Conservation (phyloP, 2,888 invertebrate species). For the Choristoneura rosaceana region DNA sequence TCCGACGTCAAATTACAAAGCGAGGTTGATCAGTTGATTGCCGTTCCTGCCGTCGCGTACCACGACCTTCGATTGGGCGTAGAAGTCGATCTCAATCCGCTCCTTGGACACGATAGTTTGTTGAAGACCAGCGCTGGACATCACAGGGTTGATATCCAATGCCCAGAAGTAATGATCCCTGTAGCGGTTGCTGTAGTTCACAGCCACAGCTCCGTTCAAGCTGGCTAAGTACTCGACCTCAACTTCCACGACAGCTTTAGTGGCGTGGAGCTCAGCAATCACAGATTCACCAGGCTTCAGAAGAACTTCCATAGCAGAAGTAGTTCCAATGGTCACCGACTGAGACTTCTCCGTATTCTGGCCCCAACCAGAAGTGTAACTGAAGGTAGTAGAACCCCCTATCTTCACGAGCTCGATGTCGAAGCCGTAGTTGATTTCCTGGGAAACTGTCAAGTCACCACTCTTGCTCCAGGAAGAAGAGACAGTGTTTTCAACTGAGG, state of each 20-base stretch:
- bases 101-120: conserved; percentile 27
- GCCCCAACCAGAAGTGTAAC: conserved; percentile 45
- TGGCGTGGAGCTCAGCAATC: conserved; percentile 51
- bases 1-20: neutral
- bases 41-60: conserved; percentile 20
- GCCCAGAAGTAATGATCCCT: conserved; percentile 52
- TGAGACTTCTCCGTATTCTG: conserved; percentile 19
- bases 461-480: conserved; percentile 51
- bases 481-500: conserved; percentile 50
- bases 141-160: conserved; percentile 46
- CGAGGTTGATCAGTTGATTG: conserved; percentile 9
- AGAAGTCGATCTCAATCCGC: conserved; percentile 33
- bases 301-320: conserved; percentile 46
- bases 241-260: conserved; percentile 49
- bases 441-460: conserved; percentile 46
- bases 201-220: conserved; percentile 47
- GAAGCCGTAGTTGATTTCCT: conserved; percentile 50
- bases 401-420: conserved; percentile 43
- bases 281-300: conserved; percentile 54
- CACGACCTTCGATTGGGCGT: conserved; percentile 27
- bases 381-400: conserved; percentile 43
- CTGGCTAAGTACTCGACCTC: conserved; percentile 49
- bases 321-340: conserved; percentile 47
- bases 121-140: conserved; percentile 44
- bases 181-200: conserved; percentile 47